Conservation (phyloP, 2,113 vertebrate species). For the Fregetta grallaria region DNA sequence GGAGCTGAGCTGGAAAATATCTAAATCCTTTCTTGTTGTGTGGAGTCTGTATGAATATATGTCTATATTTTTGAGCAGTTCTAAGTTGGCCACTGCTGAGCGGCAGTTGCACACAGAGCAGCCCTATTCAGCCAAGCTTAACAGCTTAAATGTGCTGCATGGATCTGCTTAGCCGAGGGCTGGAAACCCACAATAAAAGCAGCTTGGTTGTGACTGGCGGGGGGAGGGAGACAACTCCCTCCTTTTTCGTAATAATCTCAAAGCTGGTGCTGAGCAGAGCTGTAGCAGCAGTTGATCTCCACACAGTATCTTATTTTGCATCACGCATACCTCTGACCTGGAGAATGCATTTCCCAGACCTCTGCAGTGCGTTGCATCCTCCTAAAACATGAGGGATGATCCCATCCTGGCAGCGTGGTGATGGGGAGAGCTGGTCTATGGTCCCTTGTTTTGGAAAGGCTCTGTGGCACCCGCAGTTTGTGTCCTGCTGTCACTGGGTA, state of each 20-base stretch:
- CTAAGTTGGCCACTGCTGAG: not conserved
- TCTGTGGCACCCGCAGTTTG: not conserved
- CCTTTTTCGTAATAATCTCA: not conserved
- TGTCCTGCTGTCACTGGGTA: not conserved
- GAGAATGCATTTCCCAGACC: not conserved
- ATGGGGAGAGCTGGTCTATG: not conserved
- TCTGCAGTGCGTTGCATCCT: not conserved
- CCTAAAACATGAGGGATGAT: not conserved
- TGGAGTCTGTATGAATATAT: not conserved
- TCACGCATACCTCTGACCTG: not conserved
- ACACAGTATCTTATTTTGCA: not conserved
- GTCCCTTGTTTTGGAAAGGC: not conserved
- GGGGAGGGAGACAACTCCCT: not conserved
- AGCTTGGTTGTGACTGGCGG: not conserved
- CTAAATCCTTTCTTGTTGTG: not conserved
- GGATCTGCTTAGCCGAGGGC: slow-evolving; percentile 10
- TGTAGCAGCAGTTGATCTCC: not conserved
- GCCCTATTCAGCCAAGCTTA: slow-evolving; percentile 5
- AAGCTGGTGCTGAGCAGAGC: not conserved
- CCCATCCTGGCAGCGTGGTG: not conserved
- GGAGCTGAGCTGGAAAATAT: not conserved
- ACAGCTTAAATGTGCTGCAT: not conserved
- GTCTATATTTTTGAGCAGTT: not conserved
- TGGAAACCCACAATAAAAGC: not conserved
- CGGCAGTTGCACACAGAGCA: not conserved